phyloP scores from a whole-genome alignment of 1,140 invertebrate genomes.

The Scylla paramamosain region DNA sequence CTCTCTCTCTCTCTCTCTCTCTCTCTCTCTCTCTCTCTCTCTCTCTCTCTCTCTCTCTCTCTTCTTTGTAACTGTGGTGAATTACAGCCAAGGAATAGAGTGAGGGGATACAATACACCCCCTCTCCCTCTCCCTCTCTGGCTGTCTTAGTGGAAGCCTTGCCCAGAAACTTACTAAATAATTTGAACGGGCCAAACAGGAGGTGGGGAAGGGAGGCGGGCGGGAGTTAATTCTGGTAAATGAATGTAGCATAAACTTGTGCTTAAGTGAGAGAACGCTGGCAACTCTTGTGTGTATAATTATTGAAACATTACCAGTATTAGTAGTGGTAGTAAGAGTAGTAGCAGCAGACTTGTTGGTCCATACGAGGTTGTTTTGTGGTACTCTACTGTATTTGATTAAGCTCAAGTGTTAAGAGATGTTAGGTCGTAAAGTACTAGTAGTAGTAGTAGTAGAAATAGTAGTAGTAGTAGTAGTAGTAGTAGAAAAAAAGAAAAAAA shows the following conservation, averaged over 20 bases:
- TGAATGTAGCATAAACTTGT: too few relatives aligned
- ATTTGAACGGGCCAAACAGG: neutral
- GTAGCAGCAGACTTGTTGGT: too few relatives aligned
- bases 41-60: conserved; percentile 32
- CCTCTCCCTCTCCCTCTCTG: too few relatives aligned
- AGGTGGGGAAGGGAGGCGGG: neutral
- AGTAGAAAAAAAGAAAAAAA: neutral
- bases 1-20: conserved; percentile 48
- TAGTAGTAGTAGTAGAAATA: conserved; percentile 6
- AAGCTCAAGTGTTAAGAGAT: too few relatives aligned
- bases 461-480: conserved; percentile 8
- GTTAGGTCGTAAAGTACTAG: neutral
- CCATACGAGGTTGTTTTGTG: too few relatives aligned
- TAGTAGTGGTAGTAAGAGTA: too few relatives aligned
- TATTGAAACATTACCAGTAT: too few relatives aligned
- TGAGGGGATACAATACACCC: too few relatives aligned
- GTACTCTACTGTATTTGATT: too few relatives aligned
- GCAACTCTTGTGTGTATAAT: too few relatives aligned
- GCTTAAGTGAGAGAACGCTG: too few relatives aligned
- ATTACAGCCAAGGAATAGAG: too few relatives aligned
- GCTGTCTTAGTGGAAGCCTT: neutral
- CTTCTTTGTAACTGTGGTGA: neutral
- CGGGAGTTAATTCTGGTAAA: neutral
- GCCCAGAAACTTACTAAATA: neutral
- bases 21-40: conserved; percentile 31